Conservation (phyloP, 2,113 vertebrate species). For the Todiramphus saurophagus region DNA sequence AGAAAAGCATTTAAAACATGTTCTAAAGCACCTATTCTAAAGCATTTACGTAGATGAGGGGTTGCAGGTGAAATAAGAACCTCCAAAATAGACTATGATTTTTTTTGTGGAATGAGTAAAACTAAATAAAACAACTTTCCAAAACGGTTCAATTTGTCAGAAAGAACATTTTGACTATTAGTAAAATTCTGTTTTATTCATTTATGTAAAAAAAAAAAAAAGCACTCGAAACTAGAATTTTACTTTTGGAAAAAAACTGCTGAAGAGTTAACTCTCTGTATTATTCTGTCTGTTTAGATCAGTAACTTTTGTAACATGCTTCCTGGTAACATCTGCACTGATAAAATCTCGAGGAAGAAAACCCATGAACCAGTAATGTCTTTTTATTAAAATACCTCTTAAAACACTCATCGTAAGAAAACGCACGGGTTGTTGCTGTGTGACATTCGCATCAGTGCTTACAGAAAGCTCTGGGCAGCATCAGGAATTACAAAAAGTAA, state of each 20-base stretch:
- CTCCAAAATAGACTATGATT: background rate
- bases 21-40: background rate
- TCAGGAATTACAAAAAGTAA: background rate
- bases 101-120: background rate
- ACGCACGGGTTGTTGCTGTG: background rate
- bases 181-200: background rate
- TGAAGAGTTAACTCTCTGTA: background rate
- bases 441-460: background rate
- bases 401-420: background rate
- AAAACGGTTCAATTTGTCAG: background rate
- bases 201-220: background rate
- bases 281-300: background rate
- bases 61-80: background rate
- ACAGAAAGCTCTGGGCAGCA: background rate
- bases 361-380: background rate
- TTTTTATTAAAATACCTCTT: conserved; percentile 68
- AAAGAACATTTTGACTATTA: background rate
- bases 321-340: background rate
- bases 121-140: background rate
- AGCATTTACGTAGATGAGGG: background rate
- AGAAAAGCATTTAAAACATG: background rate
- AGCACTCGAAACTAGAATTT: background rate
- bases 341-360: background rate
- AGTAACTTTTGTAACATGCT: background rate
- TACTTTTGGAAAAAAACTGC: background rate